phyloP scores from a whole-genome alignment of 1,140 invertebrate species.

The Drosophila ercepeae region DNA sequence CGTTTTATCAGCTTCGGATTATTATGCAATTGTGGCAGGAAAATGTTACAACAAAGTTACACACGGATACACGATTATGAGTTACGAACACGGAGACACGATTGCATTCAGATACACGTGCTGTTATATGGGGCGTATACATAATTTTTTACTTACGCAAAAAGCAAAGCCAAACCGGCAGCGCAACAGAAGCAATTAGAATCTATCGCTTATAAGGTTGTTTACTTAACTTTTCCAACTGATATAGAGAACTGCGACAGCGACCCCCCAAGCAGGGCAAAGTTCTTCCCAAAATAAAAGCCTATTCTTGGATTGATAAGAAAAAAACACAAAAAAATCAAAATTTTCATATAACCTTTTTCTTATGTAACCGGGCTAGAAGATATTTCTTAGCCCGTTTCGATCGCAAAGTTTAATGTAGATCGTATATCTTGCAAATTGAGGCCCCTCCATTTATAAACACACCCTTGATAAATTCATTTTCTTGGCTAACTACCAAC shows the following conservation, averaged over 20 bases:
- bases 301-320: background rate
- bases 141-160: conserved; percentile 70
- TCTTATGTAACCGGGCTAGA: conserved; percentile 30
- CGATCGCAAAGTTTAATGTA: conserved; percentile 22
- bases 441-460: conserved; percentile 22
- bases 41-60: no score
- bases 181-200: conserved; percentile 28
- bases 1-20: conserved; percentile 64
- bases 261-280: background rate
- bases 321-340: background rate
- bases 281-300: background rate
- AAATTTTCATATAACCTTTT: background rate
- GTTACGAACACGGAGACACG: background rate
- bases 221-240: conserved; percentile 46
- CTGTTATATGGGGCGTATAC: conserved; percentile 52
- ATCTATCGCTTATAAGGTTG: conserved; percentile 32
- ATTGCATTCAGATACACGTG: conserved; percentile 45
- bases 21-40: conserved; percentile 64
- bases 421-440: conserved; percentile 43
- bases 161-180: conserved; percentile 4
- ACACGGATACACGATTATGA: background rate
- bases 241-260: background rate
- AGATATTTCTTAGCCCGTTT: conserved; percentile 28
- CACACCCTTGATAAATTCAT: conserved; percentile 49
- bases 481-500: conserved; percentile 74